Evolutionary conservation across 1,140 invertebrate species (phyloP), one percentile per base, ranked within the genome.

Genomic region (Bactericera cockerelli): DNA sequence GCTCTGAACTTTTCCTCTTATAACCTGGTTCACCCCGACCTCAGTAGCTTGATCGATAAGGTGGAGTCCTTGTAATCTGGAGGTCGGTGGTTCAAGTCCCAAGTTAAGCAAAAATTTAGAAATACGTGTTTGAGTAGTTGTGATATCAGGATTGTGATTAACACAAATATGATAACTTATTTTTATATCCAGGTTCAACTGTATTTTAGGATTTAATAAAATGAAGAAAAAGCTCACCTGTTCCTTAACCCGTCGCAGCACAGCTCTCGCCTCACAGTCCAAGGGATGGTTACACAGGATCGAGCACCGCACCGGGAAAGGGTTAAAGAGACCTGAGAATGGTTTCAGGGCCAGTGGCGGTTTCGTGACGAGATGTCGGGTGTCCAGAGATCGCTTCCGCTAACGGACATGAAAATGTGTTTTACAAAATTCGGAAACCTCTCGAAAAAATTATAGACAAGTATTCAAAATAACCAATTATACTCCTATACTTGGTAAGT

Each of bases 81-180:
- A 1, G 86, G 86, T 72, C 89, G 86, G 67, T 89, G 88, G 72
- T 86, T 88, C n/a, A n/a, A n/a, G n/a, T n/a, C n/a, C n/a, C n/a
- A n/a, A n/a, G n/a, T n/a, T n/a, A n/a, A n/a, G n/a, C n/a, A n/a
- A n/a, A n/a, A n/a, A n/a, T n/a, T n/a, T n/a, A n/a, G n/a, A n/a
- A n/a, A n/a, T n/a, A n/a, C n/a, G n/a, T n/a, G n/a, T n/a, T n/a
- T n/a, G n/a, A n/a, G n/a, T n/a, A n/a, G n/a, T n/a, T n/a, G n/a
- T n/a, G n/a, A n/a, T n/a, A n/a, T n/a, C 1, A 88, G 72, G 4
- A 88, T 77, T 0, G 86, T n/a, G n/a, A n/a, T n/a, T n/a, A 89
- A 67, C 86, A 89, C 11, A 79, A 80, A 62, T 81, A 79, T 1
- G 83, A 77, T 69, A 82, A 89, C 1, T 86, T 86, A 71, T 89